Evolutionary conservation across 2,113 vertebrate species (phyloP).

Genomic region (Ceuthmochares aereus): DNA sequence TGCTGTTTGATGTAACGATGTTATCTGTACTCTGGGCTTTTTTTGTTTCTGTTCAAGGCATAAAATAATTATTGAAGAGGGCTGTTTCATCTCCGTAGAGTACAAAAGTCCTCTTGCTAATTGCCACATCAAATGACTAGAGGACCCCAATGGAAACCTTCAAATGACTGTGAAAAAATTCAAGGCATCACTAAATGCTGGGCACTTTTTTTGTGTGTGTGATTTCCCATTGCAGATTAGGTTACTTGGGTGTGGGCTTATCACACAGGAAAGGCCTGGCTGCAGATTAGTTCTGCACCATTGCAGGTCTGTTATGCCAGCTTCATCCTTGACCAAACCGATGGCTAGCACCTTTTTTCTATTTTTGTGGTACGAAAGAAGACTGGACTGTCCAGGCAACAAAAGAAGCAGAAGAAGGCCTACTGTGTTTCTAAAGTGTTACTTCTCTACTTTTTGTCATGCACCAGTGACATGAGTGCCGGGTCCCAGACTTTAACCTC

Average conservation of each 20-base stretch:
- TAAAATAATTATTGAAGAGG: conserved; percentile 88
- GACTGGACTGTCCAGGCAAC: conserved; percentile 70
- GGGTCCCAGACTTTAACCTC: conserved; percentile 63
- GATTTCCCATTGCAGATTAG: conserved; percentile 80
- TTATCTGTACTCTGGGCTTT: conserved; percentile 75
- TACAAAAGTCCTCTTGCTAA: conserved; percentile 87
- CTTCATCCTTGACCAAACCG: conserved; percentile 81
- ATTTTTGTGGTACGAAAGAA: conserved; percentile 74
- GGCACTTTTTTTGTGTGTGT: conserved; percentile 59
- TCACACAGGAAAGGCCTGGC: conserved; percentile 81
- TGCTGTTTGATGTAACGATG: conserved; percentile 76
- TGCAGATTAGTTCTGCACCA: conserved; percentile 87
- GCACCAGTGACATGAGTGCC: conserved; percentile 81
- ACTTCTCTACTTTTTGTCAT: conserved; percentile 76
- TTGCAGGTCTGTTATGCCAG: conserved; percentile 83
- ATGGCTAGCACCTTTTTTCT: conserved; percentile 81
- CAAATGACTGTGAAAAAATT: conserved; percentile 79
- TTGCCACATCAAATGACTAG: conserved; percentile 91
- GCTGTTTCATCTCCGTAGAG: conserved; percentile 76
- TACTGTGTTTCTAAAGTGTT: conserved; percentile 77
- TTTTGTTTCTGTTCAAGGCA: conserved; percentile 77
- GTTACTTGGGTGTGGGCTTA: conserved; percentile 76
- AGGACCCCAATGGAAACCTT: conserved; percentile 79
- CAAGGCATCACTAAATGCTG: conserved; percentile 68
- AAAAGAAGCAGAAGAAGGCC: conserved; percentile 59